Base-by-base conservation (phyloP, 2,888 invertebrate genomes). In the Himalopsyche kuldschensis region DNA sequence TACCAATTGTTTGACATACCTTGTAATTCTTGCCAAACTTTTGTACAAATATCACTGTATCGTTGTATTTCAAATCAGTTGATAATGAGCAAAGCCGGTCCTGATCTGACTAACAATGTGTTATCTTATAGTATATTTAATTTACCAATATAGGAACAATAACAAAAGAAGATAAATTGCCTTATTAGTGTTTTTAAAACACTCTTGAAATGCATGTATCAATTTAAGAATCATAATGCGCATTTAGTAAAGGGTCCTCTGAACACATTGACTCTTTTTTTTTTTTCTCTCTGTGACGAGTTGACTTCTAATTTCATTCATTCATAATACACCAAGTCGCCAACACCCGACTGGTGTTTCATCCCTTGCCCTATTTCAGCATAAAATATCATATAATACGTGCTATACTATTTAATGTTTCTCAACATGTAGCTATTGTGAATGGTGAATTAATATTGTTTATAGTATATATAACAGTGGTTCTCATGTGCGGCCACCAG, bases 261-360 rank as follows among this genome's bases (percentile, higher is more conserved):
- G 46, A 17, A 46, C 63, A 63, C 78, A 46, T 47, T 78, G 0
- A 24, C 47, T 75, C 48, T 15, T 30, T 69, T 17, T 46, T 78
- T n/a, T 47, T 79, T 31, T 46, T 27, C 48, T 79, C 78, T 78
- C 32, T 63, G 78, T 11, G 63, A 80, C 80, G 75, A 78, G 63
- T 80, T 83, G 83, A 83, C 80, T 83, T 47, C 77, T 83, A 80
- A 83, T 83, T 83, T 41, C 78, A 78, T 82, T 47, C 77, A 83
- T 83, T 79, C 82, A 82, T 17, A 30, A 76, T 80, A 55, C 24
- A 55, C 55, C 55, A 24, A 82, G 76, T 78, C 76, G 48, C 75
- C 81, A 30, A 78, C 63, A 76, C 32, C 17, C 17, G 15, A 27
- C 63, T 75, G 76, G 75, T 81, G 78, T 20, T 41, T 41, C 41